A percentile compares a stretch with the other conserved stretches of the same genome.
phyloP scores from a whole-genome alignment of 2,888 invertebrate genomes.

The Cephus sareptanus region DNA sequence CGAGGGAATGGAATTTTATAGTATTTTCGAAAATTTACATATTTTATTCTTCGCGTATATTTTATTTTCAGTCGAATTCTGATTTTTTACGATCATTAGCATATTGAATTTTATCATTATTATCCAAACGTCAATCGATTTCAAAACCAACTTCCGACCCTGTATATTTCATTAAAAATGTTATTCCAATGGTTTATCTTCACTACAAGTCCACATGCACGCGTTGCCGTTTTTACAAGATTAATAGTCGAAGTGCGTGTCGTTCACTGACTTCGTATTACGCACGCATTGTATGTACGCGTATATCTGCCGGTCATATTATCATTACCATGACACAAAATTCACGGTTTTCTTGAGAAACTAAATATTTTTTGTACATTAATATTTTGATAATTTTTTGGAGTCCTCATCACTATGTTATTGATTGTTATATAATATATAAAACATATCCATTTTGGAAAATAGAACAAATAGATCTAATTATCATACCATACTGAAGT shows the following conservation, averaged over 20 bases:
- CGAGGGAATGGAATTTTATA: neutral
- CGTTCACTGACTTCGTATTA: neutral
- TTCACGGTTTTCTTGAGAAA: no score
- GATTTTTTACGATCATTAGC: neutral
- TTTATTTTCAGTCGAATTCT: neutral
- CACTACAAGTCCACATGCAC: neutral
- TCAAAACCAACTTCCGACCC: neutral
- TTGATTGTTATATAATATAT: no score
- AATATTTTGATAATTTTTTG: no score
- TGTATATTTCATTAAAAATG: neutral
- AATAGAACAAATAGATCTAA: no score
- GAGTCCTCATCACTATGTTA: no score
- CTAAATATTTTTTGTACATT: no score
- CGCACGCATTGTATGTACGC: neutral
- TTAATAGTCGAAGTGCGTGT: neutral
- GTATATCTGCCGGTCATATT: neutral
- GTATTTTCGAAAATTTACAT: neutral
- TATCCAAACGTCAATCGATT: neutral
- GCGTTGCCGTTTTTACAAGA: neutral
- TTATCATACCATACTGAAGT: neutral
- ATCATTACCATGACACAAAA: neutral
- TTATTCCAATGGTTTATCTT: neutral
- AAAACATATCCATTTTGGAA: no score
- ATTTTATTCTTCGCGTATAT: neutral
- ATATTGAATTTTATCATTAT: neutral